phyloP scores from a whole-genome alignment of 2,888 invertebrate genomes.

The Ptilodon capucinus region DNA sequence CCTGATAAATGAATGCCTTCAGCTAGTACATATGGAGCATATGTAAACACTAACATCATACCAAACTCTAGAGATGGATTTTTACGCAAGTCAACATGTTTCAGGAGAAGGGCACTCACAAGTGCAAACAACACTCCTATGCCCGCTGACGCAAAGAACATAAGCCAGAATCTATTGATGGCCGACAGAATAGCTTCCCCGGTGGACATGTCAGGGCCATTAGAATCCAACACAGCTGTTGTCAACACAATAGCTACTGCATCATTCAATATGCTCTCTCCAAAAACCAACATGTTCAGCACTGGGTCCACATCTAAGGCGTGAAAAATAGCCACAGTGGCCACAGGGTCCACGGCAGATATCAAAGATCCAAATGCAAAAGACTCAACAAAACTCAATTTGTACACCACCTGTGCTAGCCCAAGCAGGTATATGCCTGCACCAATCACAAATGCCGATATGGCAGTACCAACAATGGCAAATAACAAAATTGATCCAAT shows the following conservation, averaged over 20 bases:
- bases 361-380: conserved; percentile 99
- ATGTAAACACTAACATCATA: conserved; percentile 99
- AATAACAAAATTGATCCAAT: conserved; percentile 99
- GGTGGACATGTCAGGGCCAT: conserved; percentile 84
- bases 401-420: conserved; percentile 94
- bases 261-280: conserved; percentile 97
- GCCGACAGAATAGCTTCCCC: conserved; percentile 94
- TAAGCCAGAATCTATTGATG: conserved; percentile 94
- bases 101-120: conserved; percentile 94
- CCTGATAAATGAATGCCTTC: conserved; percentile 98
- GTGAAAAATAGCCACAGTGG: conserved; percentile 99
- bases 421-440: conserved; percentile 97
- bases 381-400: conserved; percentile 96
- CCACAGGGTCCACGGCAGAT: conserved; percentile 99
- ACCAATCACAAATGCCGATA: conserved; percentile 98
- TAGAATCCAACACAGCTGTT: conserved; percentile 90
- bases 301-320: conserved; percentile 98
- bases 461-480: conserved; percentile 98
- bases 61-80: conserved; percentile 99
- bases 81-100: conserved; percentile 97
- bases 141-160: conserved; percentile 99
- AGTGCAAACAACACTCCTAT: conserved; percentile 98
- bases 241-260: conserved; percentile 99
- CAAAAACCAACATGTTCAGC: conserved; percentile 99
- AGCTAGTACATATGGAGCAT: conserved; percentile 98